A percentile compares a stretch with the other conserved stretches of the same genome.
phyloP scores from a whole-genome alignment of 2,113 vertebrate genomes.

The Calidris pygmaea region DNA sequence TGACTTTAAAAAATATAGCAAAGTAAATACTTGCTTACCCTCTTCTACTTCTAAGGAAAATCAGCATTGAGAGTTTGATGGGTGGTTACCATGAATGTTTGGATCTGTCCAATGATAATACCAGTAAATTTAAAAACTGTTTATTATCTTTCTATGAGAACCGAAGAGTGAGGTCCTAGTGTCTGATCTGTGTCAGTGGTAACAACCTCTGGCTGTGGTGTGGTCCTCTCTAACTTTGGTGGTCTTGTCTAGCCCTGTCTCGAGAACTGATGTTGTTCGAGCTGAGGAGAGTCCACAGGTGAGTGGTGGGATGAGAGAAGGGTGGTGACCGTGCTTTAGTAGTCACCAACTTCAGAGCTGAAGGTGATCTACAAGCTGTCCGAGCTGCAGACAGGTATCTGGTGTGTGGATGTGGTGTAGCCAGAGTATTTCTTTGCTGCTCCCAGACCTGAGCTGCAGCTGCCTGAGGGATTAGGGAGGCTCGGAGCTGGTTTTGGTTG shows the following conservation, averaged over 20 bases:
- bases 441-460: background rate
- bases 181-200: background rate
- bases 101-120: background rate
- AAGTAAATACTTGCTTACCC: background rate
- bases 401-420: no score
- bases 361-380: background rate
- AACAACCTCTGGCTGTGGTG: accelerated
- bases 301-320: background rate
- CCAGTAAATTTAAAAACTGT: background rate
- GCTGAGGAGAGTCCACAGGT: background rate
- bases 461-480: background rate
- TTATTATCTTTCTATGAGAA: background rate
- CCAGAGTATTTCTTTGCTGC: background rate
- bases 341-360: background rate
- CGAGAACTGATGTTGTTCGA: background rate
- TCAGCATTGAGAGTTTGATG: background rate
- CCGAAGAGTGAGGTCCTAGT: background rate
- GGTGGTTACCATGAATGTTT: background rate
- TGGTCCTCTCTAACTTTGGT: background rate
- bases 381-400: background rate
- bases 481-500: background rate
- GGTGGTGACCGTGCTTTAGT: accelerated
- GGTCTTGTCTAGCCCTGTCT: background rate
- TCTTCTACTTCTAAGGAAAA: background rate
- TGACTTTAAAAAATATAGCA: background rate